Base-by-base conservation (phyloP, 2,797 vertebrate species). In the Semaprochilodus insignis region DNA sequence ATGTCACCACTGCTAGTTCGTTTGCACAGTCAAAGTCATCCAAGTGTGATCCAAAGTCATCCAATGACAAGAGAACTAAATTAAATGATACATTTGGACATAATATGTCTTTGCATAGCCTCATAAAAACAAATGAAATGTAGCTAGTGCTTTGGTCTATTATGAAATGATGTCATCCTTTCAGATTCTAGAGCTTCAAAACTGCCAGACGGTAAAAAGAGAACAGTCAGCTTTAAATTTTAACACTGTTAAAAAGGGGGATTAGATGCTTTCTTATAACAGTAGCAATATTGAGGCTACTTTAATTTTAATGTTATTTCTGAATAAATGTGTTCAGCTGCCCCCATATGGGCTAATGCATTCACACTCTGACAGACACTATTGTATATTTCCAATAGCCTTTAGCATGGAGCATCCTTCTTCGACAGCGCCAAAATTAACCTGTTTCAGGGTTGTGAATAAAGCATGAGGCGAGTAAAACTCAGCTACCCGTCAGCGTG, bases 401-500 rank as follows among this genome's bases (percentile, higher is more conserved):
- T 82, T 88, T 79, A 75, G 23, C 74, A 59, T 19, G 11, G 55
- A 81, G 83, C 59, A 80, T 74, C 62, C 60, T 55, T 82, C 19
- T 36, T 59, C 34, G 36, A 74, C 77, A 63, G 52, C 71, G 14
- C 34, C 52, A 67, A 83, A 85, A 85, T 80, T 62, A 85, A 81
- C 81, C 85, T 54, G 78, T 82, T 65, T 77, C 23, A 83, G 62
- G 19, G 59, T 70, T 34, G 67, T 88, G 85, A 88, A 88, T 88
- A 88, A 88, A 83, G 59, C 81, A 86, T 86, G 76, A 86, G 66
- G 72, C 60, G 71, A 80, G 71, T 80, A 81, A 86, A 79, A 81
- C 74, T 76, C 66, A 62, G 67, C 65, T 69, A 48, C 23, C 65
- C 34, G 25, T 77, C 23, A 27, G 65, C 69, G 48, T 36, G 52